These are phyloP conservation scores for Lithophane leautieri DNA, from an alignment of 2,888 invertebrate genomes.

Conservation along the genomic window DNA sequence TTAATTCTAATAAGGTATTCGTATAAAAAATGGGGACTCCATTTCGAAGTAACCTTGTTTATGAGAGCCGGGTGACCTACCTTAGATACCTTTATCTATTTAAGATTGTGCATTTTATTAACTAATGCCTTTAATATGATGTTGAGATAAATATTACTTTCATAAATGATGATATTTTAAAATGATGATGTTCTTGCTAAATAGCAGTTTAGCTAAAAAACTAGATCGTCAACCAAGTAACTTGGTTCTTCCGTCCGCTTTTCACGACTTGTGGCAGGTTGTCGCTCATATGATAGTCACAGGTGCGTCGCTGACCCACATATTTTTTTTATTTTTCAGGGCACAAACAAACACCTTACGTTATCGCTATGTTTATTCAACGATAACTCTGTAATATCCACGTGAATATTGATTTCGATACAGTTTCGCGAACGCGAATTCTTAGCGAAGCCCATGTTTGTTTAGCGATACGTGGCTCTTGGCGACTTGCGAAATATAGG, in stretches of 20 bases:
- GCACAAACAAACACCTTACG: slow-evolving; percentile 66
- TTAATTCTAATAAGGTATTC: too few relatives aligned
- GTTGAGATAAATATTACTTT: too few relatives aligned
- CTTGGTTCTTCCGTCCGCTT: not conserved
- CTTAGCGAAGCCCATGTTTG: slow-evolving; percentile 74
- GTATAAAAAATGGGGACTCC: too few relatives aligned
- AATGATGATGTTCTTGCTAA: not conserved
- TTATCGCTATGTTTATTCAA: slow-evolving; percentile 67
- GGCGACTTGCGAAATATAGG: slow-evolving; percentile 61
- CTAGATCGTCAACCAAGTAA: not conserved
- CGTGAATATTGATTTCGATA: slow-evolving; percentile 68
- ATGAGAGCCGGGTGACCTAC: too few relatives aligned
- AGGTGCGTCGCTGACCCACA: slow-evolving; percentile 69
- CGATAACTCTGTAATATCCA: slow-evolving; percentile 64
- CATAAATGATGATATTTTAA: too few relatives aligned
- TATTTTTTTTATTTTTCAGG: slow-evolving; percentile 52
- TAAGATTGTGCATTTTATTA: too few relatives aligned
- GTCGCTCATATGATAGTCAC: slow-evolving; percentile 23
- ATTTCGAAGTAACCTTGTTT: too few relatives aligned
- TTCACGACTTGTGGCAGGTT: not conserved
- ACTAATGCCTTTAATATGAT: too few relatives aligned
- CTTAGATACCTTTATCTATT: too few relatives aligned
- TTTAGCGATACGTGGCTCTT: slow-evolving; percentile 63
- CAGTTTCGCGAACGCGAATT: slow-evolving; percentile 76
- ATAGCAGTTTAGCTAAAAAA: not conserved